phyloP scores from a whole-genome alignment of 2,888 invertebrate species.

The Calliscelio sp. region DNA sequence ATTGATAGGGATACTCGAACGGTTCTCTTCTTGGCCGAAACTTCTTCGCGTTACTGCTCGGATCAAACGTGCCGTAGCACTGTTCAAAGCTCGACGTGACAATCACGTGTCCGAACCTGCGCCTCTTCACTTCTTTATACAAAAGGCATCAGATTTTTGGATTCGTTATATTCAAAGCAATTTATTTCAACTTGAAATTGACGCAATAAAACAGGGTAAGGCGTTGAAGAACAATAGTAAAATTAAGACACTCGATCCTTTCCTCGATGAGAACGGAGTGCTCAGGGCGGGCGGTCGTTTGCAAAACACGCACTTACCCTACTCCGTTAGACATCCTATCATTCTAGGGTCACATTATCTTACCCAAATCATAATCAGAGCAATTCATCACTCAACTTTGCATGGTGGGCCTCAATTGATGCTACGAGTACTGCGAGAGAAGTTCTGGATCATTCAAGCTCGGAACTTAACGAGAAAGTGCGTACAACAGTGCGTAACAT shows the following conservation, averaged over 20 bases:
- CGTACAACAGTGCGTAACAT: constrained; percentile 26
- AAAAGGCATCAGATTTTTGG: neutral
- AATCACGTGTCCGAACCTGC: too few relatives aligned
- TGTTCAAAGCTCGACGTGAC: too few relatives aligned
- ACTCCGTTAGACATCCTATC: neutral
- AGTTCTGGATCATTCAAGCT: constrained; percentile 51
- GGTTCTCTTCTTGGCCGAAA: too few relatives aligned
- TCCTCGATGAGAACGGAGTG: neutral
- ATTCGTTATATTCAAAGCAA: neutral
- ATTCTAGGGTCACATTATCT: neutral
- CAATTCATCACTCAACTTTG: constrained; percentile 43
- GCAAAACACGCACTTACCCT: neutral
- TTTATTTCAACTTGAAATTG: too few relatives aligned
- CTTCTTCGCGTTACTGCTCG: too few relatives aligned
- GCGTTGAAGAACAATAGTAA: too few relatives aligned
- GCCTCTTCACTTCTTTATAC: too few relatives aligned
- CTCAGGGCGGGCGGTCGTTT: constrained; percentile 2
- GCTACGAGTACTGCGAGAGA: constrained; percentile 38
- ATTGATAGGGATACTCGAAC: too few relatives aligned
- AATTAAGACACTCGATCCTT: constrained; percentile 2
- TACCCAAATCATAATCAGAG: neutral
- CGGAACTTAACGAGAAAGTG: constrained; percentile 2
- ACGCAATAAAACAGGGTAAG: neutral
- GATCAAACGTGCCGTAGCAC: too few relatives aligned
- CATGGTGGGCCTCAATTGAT: constrained; percentile 63